Base-by-base conservation (phyloP, 1,140 invertebrate genomes). In the Steinernema feltiae region DNA sequence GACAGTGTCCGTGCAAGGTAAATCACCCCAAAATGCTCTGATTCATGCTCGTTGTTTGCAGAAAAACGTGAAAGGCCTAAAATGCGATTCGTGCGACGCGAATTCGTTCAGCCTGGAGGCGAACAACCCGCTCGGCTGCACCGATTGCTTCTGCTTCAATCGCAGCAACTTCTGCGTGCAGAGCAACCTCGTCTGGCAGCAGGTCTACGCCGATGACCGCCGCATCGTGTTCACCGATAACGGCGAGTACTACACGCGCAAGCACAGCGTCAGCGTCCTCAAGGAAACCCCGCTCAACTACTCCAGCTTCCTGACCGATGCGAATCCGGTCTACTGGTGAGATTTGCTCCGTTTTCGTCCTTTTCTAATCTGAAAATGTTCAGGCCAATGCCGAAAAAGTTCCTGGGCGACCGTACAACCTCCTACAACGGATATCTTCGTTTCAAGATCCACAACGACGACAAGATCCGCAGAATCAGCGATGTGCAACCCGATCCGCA, bases 121-220 rank as follows among this genome's bases (percentile, higher is more conserved):
- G 3, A 87, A 83, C 32, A 98, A 98, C 87, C 91, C 92, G 0
- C 90, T 92, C 1, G 97, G 97, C 0, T 99, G 97, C 84, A 97
- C 94, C 0, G 92, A 94, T 80, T 99, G 97, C 87, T 98, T 97
- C 90, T 99, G 97, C 87, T 99, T 98, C 87, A 95, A 96, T 1
- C 94, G 93, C 84, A 94, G 94, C 0, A 91, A 91, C 0, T 88
- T 91, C 24, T 98, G 95, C 86, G 74, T 69, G 3, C 84, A 85
- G 75, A 63, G 71, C 29, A 69, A 69, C 63, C 74, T 73, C 12
- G 79, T 86, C 24, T 86, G 84, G 84, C 78, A 78, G 24, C 84
- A 85, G 74, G 76, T 86, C 18, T 85, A 85, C 70, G 72, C 84
- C 1, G 82, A 85, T 21, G 84, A 85, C 32, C 48, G 84, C 32